These are phyloP conservation scores for Nothoprocta perdicaria DNA, from an alignment of 2,113 vertebrate species.

Conservation along the genomic window DNA sequence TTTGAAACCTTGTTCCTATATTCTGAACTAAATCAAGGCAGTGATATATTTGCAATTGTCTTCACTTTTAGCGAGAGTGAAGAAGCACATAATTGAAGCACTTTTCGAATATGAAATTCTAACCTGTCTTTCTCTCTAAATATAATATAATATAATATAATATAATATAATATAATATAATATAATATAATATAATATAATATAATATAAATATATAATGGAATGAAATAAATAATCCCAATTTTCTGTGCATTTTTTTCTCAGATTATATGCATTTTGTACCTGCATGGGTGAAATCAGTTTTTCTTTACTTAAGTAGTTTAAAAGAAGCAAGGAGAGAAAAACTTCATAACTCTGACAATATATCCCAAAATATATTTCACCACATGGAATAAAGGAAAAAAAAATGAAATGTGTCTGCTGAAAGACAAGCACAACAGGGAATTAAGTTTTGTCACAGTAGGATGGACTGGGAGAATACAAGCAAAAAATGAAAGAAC, in stretches of 20 bases:
- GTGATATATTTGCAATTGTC: neutral
- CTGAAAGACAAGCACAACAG: neutral
- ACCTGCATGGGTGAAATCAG: neutral
- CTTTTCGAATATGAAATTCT: neutral
- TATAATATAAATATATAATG: neutral
- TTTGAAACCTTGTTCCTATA: neutral
- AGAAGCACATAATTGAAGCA: neutral
- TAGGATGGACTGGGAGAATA: neutral
- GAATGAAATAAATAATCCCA: too few relatives aligned
- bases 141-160: too few relatives aligned
- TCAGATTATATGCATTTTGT: neutral
- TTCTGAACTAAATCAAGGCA: neutral
- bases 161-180: too few relatives aligned
- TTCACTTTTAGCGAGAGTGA: neutral
- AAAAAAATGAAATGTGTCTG: rapidly evolving
- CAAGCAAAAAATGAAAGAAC: neutral
- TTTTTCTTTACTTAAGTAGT: neutral
- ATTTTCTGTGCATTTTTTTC: rapidly evolving
- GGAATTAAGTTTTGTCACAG: neutral
- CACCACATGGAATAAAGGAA: neutral
- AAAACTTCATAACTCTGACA: neutral
- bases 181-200: too few relatives aligned
- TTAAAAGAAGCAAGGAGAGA: neutral
- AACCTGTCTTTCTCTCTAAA: neutral
- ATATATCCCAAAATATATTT: neutral